Evolutionary conservation across 2,113 vertebrate species (phyloP), one percentile per base, ranked within the genome.

Genomic region (Dermatemys mawii): DNA sequence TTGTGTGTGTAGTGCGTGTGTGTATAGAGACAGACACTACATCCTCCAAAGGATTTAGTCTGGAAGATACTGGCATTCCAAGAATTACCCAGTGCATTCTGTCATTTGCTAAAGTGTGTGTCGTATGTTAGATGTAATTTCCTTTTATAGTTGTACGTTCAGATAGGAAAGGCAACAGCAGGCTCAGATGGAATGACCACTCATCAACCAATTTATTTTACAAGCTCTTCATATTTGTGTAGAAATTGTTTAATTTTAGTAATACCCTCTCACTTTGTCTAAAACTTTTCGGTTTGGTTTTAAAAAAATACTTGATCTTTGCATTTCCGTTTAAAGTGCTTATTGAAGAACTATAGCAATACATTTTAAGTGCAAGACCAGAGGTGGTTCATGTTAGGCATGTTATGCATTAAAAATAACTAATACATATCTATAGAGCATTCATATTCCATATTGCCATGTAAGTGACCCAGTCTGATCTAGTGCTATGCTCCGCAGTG

Each of bases 201-300:
- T 96, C 83, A 95, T 94, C 93, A 95, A 92, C 92, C 67, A 81
- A 83, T 83, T 88, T 83, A 49, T 95, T 92, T 95, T 94, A 90
- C 87, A 95, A 92, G 78, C 83, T 46, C 57, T 49, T 57, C 26
- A 5, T 27, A 29, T 11, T 27, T 57, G 78, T 55, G 13, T 87
- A 80, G 44, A 82, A 79, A 89, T 85, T 90, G 83, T 95, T 96
- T 95, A 96, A 96, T 93, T 95, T 95, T 95, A 95, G 95, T 87
- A 95, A 6, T 54, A 54, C 8, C 22, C 53, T 54, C 86, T 88
- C 53, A 54, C 29, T 3, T 48, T 9, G 6, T 41, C 60, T 81
- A 19, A 88, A 86, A 73, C 44, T 81, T 87, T 81, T 83, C n/a
- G 86, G 29, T 94, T 29, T 22, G 50, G 9, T 88, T 17, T 57